Base-by-base conservation (phyloP, 2,888 invertebrate species). In the Lamproptera curius region DNA sequence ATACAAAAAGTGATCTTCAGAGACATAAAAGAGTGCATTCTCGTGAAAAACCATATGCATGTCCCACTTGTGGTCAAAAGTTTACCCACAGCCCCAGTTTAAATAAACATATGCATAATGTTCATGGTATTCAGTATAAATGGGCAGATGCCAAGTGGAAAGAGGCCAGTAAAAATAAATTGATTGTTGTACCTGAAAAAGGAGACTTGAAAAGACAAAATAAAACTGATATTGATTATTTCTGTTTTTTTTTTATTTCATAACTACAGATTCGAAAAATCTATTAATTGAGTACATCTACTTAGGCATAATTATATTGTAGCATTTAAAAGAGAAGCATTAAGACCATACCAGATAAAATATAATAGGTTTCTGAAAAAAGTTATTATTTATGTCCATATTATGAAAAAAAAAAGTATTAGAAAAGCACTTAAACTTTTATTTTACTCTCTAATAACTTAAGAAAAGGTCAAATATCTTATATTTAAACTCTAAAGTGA, bases 51-150 rank as follows among this genome's bases (percentile, higher is more conserved):
- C 85, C 80, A 2, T 88, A 73, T 56, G 57, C 71, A 0, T 88
- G 88, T 49, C 77, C 79, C 0, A 69, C 72, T 20, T 88, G 88
- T 46, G 57, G 71, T 1, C 82, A 84, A 52, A 68, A 69, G 34
- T 87, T 87, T 52, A 69, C 76, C 14, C 80, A 85, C 46, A 86
- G 86, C 50, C 71, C 81, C 14, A 85, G 84, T 53, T 67, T 88
- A 2, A 88, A 87, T 57, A 87, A 83, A 60, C 88, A 88, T 54
- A 82, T 88, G 78, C 70, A 70, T 28, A 73, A 70, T 17, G 65
- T 80, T 1, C 88, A 88, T 58, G 76, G 80, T 16, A 62, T 84
- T 11, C 63, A 73, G 20, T 85, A 76, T 54, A 82, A 78, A 59
- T 84, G 87, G 81, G 69, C 71, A 35, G 74, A 83, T 51, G 61